Evolutionary conservation across 2,797 vertebrate genomes (phyloP).

Genomic region (Cossypha polioptera): DNA sequence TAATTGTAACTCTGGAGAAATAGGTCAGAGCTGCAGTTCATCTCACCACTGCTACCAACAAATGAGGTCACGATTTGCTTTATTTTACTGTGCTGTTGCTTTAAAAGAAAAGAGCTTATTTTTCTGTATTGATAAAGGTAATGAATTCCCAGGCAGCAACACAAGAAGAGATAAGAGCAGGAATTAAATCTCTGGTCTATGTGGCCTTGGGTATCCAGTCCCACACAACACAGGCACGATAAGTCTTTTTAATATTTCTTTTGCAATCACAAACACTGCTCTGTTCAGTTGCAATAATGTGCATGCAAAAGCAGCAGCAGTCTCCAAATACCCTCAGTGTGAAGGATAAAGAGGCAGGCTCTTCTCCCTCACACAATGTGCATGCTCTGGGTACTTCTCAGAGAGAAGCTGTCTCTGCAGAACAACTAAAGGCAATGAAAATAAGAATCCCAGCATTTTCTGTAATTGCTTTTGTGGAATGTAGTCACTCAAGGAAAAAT

Average conservation of each 20-base stretch:
- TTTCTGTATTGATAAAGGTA: not conserved
- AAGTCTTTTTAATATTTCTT: not conserved
- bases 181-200: not conserved
- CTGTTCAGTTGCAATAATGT: not conserved
- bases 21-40: constrained; percentile 17
- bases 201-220: not conserved
- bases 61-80: not conserved
- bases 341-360: not conserved
- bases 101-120: not conserved
- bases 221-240: not conserved
- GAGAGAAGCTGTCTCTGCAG: not conserved
- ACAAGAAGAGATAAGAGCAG: not conserved
- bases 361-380: not conserved
- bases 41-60: not conserved
- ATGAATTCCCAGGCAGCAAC: not conserved
- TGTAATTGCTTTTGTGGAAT: not conserved
- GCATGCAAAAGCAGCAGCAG: not conserved
- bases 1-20: constrained; percentile 2
- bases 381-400: not conserved
- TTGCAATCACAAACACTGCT: not conserved
- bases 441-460: not conserved
- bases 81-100: not conserved
- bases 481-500: not conserved
- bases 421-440: not conserved
- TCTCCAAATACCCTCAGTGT: not conserved